Conservation (phyloP, 2,888 invertebrate genomes). For the Hirtodrosophila histrioides region DNA sequence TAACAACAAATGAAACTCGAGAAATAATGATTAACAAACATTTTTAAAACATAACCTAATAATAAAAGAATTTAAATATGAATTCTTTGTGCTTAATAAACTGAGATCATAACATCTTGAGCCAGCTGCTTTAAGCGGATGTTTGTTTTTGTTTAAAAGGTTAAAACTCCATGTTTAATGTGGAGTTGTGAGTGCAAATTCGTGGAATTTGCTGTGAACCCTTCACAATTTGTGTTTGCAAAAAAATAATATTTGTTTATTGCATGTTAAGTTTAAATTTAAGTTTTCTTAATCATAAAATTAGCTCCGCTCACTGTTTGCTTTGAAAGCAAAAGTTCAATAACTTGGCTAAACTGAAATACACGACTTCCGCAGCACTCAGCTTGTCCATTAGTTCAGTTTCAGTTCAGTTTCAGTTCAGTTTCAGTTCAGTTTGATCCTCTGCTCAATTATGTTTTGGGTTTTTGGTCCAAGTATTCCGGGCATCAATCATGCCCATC, state of each 20-base stretch:
- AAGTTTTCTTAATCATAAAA: constrained; percentile 26
- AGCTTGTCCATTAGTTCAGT: constrained; percentile 40
- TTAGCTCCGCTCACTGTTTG: constrained; percentile 35
- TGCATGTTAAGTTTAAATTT: constrained; percentile 37
- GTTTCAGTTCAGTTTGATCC: constrained; percentile 17
- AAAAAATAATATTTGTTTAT: constrained; percentile 45
- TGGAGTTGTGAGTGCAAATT: constrained; percentile 10
- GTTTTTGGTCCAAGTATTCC: constrained; percentile 4
- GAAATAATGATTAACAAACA: too few species aligned
- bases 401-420: constrained; percentile 14
- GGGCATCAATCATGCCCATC: constrained; percentile 43
- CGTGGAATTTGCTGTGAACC: constrained; percentile 27
- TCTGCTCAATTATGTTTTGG: constrained; percentile 29
- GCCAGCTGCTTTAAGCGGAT: constrained; percentile 9
- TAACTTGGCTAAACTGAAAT: constrained; percentile 34
- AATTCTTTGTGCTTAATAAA: constrained; percentile 8
- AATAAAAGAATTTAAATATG: too few species aligned
- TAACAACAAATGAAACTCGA: too few species aligned
- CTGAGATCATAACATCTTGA: not conserved
- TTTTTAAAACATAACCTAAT: too few species aligned
- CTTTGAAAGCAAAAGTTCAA: constrained; percentile 52
- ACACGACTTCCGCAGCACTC: constrained; percentile 43
- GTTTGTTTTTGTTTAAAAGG: constrained; percentile 18
- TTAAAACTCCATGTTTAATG: constrained; percentile 21
- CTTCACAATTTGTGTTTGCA: constrained; percentile 27